Evolutionary conservation across 2,888 invertebrate genomes (phyloP).

Genomic region (Lithosia quadra): DNA sequence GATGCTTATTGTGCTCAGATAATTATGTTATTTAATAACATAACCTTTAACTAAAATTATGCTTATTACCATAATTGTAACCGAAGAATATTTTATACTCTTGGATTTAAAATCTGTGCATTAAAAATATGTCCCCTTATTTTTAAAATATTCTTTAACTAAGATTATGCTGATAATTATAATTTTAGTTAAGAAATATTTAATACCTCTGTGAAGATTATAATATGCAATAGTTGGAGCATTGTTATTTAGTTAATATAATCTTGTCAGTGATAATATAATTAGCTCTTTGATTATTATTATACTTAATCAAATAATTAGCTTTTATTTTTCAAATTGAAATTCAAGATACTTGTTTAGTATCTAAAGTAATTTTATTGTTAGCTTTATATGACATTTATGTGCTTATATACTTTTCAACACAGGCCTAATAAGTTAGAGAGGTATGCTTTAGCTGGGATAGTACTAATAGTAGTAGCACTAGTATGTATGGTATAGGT

Average conservation of each 20-base stretch:
- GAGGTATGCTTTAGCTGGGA: no score
- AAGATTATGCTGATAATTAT: constrained; percentile 1
- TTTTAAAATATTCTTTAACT: background rate
- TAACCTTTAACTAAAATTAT: background rate
- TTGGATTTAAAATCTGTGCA: background rate
- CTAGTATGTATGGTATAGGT: no score
- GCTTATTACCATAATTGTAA: background rate
- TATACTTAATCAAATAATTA: constrained; percentile 10
- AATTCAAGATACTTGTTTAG: background rate
- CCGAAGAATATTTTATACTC: background rate
- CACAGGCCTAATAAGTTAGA: background rate
- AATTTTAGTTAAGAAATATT: constrained; percentile 2
- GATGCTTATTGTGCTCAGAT: background rate
- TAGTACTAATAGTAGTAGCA: no score
- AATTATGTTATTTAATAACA: background rate
- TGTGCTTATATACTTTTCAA: background rate
- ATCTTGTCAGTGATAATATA: background rate
- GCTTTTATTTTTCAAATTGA: background rate
- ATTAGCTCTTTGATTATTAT: constrained; percentile 12
- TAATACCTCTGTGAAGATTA: background rate
- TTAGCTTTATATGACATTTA: background rate
- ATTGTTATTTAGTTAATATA: background rate
- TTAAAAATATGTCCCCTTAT: background rate
- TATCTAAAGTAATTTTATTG: background rate
- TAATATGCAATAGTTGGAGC: background rate